Evolutionary conservation across 2,888 invertebrate genomes (phyloP), one percentile per base, ranked within the genome.

Genomic region (Plagodis dolabraria): DNA sequence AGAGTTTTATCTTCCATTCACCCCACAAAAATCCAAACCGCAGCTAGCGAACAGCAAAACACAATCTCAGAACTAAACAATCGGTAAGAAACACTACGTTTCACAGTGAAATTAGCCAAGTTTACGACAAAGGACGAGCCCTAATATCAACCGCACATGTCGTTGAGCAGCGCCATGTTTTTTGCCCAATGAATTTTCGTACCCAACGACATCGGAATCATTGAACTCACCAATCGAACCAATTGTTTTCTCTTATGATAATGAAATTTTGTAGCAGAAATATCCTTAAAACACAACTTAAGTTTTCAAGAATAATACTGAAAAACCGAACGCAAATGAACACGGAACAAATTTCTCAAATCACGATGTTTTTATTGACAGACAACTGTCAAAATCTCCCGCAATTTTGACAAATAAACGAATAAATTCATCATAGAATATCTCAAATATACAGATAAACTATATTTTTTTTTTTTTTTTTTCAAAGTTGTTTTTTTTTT

Each of bases 321-420:
- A 22, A 22, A 22, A 22, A 22, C 22, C 1, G 22, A 22, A 22
- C 22, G 22, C 22, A 4, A 22, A 22, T 4, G 22, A 22, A 47
- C 42, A 35, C 73, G 76, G n/a, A 77, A 82, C 67, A 71, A 83
- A 80, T 75, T 71, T 75, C 73, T 71, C 75, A 71, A 76, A 67
- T 79, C 83, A 81, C 79, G 81, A 82, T 89, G 87, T 91, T 89
- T 85, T 88, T 89, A 88, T 89, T 89, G 88, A 89, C 86, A 89
- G 88, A 89, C 86, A 89, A 87, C 82, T 89, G 88, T 88, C 88
- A 89, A 85, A 87, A 82, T 82, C 83, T 89, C 89, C 89, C 89
- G 89, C 89, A 89, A 85, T 79, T 83, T 83, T 87, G 87, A 86
- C 86, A 22, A 22, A 22, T 22, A 22, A n/a, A 22, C 22, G 22